Base-by-base conservation (phyloP, 2,888 invertebrate species). In the Campoletis raptor region DNA sequence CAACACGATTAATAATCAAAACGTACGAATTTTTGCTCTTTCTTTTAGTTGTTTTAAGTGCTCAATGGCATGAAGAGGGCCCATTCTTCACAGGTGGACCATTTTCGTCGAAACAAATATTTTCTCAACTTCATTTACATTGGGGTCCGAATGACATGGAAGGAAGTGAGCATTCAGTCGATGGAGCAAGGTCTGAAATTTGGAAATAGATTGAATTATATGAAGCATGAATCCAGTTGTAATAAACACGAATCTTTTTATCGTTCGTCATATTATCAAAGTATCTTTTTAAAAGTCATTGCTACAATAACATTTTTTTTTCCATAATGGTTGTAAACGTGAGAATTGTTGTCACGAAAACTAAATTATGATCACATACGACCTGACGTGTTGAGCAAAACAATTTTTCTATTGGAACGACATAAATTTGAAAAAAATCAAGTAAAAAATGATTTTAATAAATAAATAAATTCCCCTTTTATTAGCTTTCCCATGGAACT, bases 81-180 rank as follows among this genome's bases (percentile, higher is more conserved):
- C 96, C 97, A 0, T 96, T 95, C 90, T 88, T 97, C 64, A 94
- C 94, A 79, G 95, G 95, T 0, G 97, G 97, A 0, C 96, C 96
- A 0, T 95, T 97, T 66, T 82, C 94, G 6, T 95, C 95, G 10
- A 96, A 96, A 85, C 96, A 96, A 88, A 94, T 96, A 0, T 95
- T 97, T 76, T 96, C 96, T 0, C 96, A 97, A 92, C 94, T 96
- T 54, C 97, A 97, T 92, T 96, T 97, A 90, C 97, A 97, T 91
- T 97, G 97, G 97, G 96, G 97, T 0, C 90, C 94, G 0, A 94
- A 95, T 85, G 95, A 96, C 92, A 95, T 95, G 94, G 95, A 95
- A 86, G 97, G 97, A 1, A 96, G 96, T 84, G 97, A 96, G 61
- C 97, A 97, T 89, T 95, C 95, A 0, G 94, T 96, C 0, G 96